These are phyloP conservation scores for Limenitis camilla DNA, from an alignment of 2,888 invertebrate species.

Conservation along the genomic window DNA sequence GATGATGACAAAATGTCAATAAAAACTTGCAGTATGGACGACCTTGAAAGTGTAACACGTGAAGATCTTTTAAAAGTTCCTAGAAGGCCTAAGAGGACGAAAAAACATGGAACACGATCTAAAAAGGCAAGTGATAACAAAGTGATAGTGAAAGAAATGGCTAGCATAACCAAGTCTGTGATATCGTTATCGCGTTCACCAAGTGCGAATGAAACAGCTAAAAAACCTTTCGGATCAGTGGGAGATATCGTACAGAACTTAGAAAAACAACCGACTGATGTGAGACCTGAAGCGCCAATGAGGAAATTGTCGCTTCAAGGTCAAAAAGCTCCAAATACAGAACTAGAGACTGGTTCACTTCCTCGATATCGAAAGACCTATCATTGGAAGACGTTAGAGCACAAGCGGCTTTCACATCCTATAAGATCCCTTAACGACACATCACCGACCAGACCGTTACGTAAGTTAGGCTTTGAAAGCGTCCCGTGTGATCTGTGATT, in stretches of 20 bases:
- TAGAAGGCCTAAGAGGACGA: conserved; percentile 54
- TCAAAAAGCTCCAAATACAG: conserved; percentile 36
- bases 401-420: conserved; percentile 64
- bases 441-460: conserved; percentile 50
- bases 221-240: conserved; percentile 28
- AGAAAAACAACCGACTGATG: conserved; percentile 36
- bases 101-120: conserved; percentile 34
- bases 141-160: conserved; percentile 37
- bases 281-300: conserved; percentile 28
- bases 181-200: conserved; percentile 58
- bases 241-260: conserved; percentile 44
- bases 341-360: conserved; percentile 48
- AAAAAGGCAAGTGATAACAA: conserved; percentile 10
- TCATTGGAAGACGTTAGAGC: conserved; percentile 63
- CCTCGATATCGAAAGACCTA: conserved; percentile 53
- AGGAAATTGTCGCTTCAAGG: conserved; percentile 55
- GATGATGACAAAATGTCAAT: conserved; percentile 61
- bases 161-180: conserved; percentile 50
- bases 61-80: conserved; percentile 62
- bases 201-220: conserved; percentile 44
- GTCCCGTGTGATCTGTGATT: conserved; percentile 32
- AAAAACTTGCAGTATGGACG: conserved; percentile 37
- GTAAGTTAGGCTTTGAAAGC: conserved; percentile 59
- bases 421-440: conserved; percentile 57
- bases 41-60: conserved; percentile 43